phyloP scores from a whole-genome alignment of 2,113 vertebrate genomes.

The Trichechus manatus region DNA sequence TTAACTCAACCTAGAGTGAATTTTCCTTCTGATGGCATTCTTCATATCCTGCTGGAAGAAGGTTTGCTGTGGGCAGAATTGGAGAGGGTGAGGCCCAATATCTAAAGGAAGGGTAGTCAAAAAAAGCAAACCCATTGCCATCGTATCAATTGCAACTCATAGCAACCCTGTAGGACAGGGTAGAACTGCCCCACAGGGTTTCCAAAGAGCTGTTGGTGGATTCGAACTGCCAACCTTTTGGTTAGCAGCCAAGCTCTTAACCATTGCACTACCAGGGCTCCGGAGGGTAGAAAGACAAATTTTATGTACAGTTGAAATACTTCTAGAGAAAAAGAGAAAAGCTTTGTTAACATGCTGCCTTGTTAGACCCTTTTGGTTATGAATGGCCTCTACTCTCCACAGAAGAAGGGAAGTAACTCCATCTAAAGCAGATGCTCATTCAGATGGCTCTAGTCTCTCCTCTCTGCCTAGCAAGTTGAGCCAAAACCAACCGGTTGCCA shows the following conservation, averaged over 20 bases:
- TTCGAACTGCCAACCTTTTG: no score
- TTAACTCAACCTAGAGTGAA: neutral
- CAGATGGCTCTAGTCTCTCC: fast-evolving
- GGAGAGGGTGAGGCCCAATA: neutral
- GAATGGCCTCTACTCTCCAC: neutral
- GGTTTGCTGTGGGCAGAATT: neutral
- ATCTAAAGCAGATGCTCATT: neutral
- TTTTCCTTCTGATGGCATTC: neutral
- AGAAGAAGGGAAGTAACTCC: neutral
- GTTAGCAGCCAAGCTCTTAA: no score
- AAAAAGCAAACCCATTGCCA: no score
- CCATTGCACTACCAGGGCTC: no score
- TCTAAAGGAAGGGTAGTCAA: neutral
- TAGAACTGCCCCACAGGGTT: no score
- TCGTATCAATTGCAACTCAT: no score
- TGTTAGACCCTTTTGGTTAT: no score
- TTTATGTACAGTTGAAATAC: neutral
- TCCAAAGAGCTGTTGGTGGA: no score
- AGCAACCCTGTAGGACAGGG: no score
- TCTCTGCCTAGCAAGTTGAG: neutral
- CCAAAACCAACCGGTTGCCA: no score
- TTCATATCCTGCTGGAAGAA: neutral
- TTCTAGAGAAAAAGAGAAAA: neutral
- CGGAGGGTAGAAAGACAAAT: neutral
- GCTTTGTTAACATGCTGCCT: neutral